phyloP scores from a whole-genome alignment of 2,113 vertebrate genomes.

The Myrmophylax atrothorax region DNA sequence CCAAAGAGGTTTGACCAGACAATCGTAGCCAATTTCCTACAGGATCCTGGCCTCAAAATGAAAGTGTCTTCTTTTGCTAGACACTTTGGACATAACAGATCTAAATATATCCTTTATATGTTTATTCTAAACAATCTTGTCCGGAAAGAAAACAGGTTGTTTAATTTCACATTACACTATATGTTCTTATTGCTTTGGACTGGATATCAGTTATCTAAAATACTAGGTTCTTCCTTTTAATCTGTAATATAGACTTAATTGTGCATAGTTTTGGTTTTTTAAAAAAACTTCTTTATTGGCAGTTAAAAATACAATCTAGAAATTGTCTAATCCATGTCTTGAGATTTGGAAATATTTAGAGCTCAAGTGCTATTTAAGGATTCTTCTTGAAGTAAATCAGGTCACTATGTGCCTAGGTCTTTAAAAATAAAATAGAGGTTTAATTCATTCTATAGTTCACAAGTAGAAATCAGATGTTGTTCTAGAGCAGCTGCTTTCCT shows the following conservation, averaged over 20 bases:
- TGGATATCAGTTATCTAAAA: not conserved
- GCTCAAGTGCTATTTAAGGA: not conserved
- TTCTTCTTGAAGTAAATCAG: not conserved
- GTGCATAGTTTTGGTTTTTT: not conserved
- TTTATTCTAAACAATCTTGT: not conserved
- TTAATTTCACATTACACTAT: not conserved
- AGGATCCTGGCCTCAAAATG: not conserved
- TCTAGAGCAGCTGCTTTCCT: not conserved
- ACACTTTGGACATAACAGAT: not conserved
- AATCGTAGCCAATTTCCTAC: not conserved
- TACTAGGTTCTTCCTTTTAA: not conserved
- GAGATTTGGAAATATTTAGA: not conserved
- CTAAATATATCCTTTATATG: not conserved
- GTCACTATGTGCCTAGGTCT: not conserved
- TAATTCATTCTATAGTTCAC: not conserved
- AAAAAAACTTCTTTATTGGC: rapidly evolving
- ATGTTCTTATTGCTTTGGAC: not conserved
- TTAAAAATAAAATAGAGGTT: not conserved
- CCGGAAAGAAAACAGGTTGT: not conserved
- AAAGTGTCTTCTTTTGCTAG: not conserved
- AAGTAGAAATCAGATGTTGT: not conserved
- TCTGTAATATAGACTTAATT: not conserved
- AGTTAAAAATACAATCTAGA: not conserved
- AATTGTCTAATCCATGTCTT: not conserved
- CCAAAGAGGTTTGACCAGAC: not conserved